phyloP scores from a whole-genome alignment of 2,888 invertebrate genomes.

The Drepanosiphum platanoidis region DNA sequence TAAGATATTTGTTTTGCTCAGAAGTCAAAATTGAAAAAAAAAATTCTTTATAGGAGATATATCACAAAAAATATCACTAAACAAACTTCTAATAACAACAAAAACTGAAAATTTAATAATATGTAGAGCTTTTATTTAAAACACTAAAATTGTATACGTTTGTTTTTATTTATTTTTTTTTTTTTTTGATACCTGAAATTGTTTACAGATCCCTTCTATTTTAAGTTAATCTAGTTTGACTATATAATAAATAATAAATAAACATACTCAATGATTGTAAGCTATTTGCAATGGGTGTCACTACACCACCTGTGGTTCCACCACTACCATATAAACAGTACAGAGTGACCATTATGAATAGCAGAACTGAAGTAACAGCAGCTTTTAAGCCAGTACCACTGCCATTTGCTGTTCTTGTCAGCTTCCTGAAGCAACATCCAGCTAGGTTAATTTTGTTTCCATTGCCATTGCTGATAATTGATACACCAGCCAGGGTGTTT shows the following conservation, averaged over 20 bases:
- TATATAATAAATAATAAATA: neutral
- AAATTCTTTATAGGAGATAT: too few relatives aligned
- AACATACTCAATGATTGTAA: conserved; percentile 20
- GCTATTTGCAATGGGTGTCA: neutral
- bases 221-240: too few relatives aligned
- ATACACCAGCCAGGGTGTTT: conserved; percentile 10
- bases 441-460: neutral
- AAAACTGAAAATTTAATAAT: too few relatives aligned
- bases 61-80: neutral
- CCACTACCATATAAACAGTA: conserved; percentile 33
- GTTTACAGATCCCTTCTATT: too few relatives aligned
- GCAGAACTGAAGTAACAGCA: conserved; percentile 13
- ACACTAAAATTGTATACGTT: too few relatives aligned
- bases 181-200: too few relatives aligned
- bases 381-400: neutral
- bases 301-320: neutral
- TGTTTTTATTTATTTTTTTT: too few relatives aligned
- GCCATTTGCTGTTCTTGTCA: conserved; percentile 1
- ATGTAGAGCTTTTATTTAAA: too few relatives aligned
- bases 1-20: too few relatives aligned
- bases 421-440: conserved; percentile 15
- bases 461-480: neutral
- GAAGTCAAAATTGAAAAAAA: too few relatives aligned
- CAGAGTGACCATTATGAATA: conserved; percentile 26
- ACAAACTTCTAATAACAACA: too few relatives aligned